Percentiles rank a stretch among this genome's conserved stretches.
phyloP scores from a whole-genome alignment of 2,797 vertebrate genomes.

The Strix occidentalis region DNA sequence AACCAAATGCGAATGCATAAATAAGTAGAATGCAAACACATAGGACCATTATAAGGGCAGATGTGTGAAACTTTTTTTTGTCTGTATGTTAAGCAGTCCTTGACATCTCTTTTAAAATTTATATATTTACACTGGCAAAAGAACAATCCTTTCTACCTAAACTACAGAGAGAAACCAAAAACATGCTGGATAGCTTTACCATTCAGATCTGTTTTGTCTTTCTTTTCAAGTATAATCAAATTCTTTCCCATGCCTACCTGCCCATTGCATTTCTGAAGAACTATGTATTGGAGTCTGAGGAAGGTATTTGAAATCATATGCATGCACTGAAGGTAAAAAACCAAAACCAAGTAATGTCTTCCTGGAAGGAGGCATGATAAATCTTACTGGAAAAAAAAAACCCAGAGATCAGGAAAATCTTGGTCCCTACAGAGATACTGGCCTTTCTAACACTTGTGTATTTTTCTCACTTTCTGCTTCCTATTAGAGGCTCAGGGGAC shows the following conservation, averaged over 20 bases:
- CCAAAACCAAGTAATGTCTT: neutral
- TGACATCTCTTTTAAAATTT: conserved; percentile 55
- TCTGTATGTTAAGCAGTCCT: conserved; percentile 41
- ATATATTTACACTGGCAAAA: conserved; percentile 58
- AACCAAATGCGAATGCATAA: conserved; percentile 60
- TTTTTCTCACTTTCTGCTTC: neutral
- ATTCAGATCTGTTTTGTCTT: conserved; percentile 17
- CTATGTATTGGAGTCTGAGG: neutral
- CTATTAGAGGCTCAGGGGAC: neutral
- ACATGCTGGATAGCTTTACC: neutral
- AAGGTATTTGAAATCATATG: neutral
- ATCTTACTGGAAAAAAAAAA: neutral
- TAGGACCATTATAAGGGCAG: conserved; percentile 36
- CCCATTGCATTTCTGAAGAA: neutral
- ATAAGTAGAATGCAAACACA: conserved; percentile 58
- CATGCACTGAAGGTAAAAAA: neutral
- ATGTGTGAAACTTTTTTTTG: conserved; percentile 52
- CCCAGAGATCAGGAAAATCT: neutral
- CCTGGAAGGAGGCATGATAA: neutral
- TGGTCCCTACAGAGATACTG: neutral
- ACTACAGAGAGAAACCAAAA: conserved; percentile 34
- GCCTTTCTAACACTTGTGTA: neutral
- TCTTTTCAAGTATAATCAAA: conserved; percentile 50
- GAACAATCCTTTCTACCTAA: conserved; percentile 53
- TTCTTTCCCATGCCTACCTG: conserved; percentile 27